Conservation (phyloP, 2,113 vertebrate genomes). For the Sorex fumeus region DNA sequence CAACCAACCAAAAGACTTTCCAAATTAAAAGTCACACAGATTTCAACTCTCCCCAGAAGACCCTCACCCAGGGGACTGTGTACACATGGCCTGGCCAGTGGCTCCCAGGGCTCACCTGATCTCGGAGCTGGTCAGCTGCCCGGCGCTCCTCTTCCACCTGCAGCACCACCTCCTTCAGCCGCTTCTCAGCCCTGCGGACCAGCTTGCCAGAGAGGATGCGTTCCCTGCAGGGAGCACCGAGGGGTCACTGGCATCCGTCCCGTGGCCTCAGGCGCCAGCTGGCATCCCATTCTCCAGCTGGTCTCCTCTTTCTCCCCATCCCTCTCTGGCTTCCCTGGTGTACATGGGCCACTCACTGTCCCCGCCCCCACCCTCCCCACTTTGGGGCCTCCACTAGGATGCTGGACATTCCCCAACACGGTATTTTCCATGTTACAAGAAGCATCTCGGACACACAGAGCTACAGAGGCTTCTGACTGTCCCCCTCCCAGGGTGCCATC, state of each 20-base stretch:
- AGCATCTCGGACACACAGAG: no score
- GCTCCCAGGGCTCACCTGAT: conserved; percentile 88
- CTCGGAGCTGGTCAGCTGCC: conserved; percentile 94
- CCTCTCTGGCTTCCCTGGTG: not conserved
- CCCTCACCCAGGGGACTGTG: no score
- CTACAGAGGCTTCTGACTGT: no score
- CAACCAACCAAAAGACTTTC: no score
- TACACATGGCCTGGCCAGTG: not conserved
- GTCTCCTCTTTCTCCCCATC: not conserved
- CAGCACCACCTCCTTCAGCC: conserved; percentile 94
- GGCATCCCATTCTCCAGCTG: not conserved
- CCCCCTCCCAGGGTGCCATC: no score
- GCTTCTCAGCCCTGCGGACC: conserved; percentile 94
- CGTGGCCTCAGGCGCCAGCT: no score
- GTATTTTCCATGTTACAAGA: not conserved
- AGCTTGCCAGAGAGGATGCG: conserved; percentile 93
- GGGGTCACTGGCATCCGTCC: no score
- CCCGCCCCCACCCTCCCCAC: not conserved
- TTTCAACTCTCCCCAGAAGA: not conserved
- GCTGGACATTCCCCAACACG: not conserved
- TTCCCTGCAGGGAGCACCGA: conserved; percentile 87
- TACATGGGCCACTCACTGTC: not conserved
- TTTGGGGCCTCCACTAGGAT: no score
- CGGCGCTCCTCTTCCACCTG: conserved; percentile 96
- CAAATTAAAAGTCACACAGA: not conserved